phyloP scores from a whole-genome alignment of 2,113 vertebrate genomes.

The Pollachius pollachius region DNA sequence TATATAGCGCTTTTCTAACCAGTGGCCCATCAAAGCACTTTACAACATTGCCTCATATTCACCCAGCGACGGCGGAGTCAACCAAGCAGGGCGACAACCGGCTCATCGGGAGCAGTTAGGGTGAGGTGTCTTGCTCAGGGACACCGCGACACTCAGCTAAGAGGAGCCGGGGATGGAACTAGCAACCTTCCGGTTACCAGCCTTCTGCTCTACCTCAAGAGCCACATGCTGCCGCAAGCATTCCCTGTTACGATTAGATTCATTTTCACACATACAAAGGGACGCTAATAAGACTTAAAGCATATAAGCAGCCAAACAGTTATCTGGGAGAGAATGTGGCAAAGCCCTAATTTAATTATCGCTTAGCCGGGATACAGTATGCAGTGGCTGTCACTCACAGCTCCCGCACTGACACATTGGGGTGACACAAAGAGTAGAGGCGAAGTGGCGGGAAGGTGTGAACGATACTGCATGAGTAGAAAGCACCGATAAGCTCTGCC shows the following conservation, averaged over 20 bases:
- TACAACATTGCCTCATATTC: too few species aligned
- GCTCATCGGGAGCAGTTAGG: too few species aligned
- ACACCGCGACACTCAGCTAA: too few species aligned
- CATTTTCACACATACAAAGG: conserved; percentile 38
- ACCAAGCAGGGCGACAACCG: too few species aligned
- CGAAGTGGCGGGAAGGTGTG: conserved; percentile 38
- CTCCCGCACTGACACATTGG: conserved; percentile 50
- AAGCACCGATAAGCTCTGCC: conserved; percentile 57
- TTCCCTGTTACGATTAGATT: conserved; percentile 24
- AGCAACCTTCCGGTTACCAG: too few species aligned
- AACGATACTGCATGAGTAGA: conserved; percentile 16
- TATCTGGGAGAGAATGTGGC: conserved; percentile 36
- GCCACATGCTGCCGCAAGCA: too few species aligned
- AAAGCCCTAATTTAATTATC: conserved; percentile 57
- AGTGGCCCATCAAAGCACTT: too few species aligned
- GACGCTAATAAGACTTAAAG: conserved; percentile 27
- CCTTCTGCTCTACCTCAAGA: too few species aligned
- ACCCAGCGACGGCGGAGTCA: too few species aligned
- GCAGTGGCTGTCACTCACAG: conserved; percentile 42
- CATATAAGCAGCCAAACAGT: conserved; percentile 30
- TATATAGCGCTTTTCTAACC: too few species aligned
- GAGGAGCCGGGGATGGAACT: too few species aligned
- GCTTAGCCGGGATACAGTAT: conserved; percentile 48
- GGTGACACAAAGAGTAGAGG: conserved; percentile 40
- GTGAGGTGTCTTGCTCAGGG: too few species aligned